phyloP scores from a whole-genome alignment of 2,888 invertebrate species.

The Eremobia ochroleuca region DNA sequence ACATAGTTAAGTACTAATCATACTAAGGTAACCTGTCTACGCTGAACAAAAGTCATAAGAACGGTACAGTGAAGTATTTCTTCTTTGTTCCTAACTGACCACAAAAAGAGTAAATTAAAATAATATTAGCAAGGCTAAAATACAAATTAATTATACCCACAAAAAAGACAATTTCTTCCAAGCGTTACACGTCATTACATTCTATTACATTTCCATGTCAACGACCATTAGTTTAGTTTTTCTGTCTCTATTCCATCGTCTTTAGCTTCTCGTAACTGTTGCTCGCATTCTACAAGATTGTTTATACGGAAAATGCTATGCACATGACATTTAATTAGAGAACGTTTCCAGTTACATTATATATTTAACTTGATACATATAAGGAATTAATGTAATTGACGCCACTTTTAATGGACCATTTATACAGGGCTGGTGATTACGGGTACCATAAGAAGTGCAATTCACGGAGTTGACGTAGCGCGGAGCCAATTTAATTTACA shows the following conservation, averaged over 20 bases:
- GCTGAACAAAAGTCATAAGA: not conserved
- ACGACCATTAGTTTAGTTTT: constrained; percentile 72
- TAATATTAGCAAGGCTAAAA: constrained; percentile 3
- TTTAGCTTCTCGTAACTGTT: constrained; percentile 73
- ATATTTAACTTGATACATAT: constrained; percentile 83
- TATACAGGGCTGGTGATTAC: constrained; percentile 86
- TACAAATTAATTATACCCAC: constrained; percentile 4
- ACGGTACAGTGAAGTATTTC: not conserved
- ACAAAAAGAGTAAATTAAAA: constrained; percentile 19
- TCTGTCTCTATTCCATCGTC: constrained; percentile 70
- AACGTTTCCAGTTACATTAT: constrained; percentile 79
- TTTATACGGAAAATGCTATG: constrained; percentile 82
- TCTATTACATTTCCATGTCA: constrained; percentile 63
- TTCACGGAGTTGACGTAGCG: constrained; percentile 81
- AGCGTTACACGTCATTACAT: constrained; percentile 42
- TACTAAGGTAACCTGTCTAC: not conserved
- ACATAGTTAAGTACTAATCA: constrained; percentile 2
- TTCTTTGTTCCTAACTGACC: constrained; percentile 1
- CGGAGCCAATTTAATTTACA: constrained; percentile 89
- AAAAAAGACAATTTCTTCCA: constrained; percentile 18
- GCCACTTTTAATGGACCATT: constrained; percentile 87
- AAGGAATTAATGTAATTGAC: constrained; percentile 88
- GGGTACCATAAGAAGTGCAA: constrained; percentile 84
- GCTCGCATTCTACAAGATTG: constrained; percentile 80
- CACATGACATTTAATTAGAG: constrained; percentile 86